phyloP scores from a whole-genome alignment of 2,888 invertebrate genomes.

The Ophion ellenae region DNA sequence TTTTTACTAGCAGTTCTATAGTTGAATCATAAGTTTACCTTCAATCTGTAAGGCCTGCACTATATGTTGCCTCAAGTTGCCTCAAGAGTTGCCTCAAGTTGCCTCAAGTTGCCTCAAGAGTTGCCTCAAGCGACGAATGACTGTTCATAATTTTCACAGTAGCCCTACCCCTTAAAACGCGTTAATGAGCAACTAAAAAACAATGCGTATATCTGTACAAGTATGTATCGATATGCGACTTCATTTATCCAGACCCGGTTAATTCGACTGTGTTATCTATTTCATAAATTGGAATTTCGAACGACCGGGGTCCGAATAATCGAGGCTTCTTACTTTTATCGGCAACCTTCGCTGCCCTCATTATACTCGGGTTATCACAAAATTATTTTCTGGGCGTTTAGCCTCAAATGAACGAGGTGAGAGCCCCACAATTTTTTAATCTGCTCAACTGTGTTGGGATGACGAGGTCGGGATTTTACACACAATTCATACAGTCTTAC shows the following conservation, averaged over 20 bases:
- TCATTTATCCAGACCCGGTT: background rate
- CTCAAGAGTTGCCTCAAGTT: no score
- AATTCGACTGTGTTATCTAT: background rate
- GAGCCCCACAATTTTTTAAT: background rate
- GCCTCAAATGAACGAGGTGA: background rate
- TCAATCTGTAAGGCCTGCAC: no score
- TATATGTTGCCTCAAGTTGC: no score
- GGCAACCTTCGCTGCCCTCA: background rate
- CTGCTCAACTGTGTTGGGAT: background rate
- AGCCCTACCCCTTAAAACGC: background rate
- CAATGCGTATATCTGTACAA: no score
- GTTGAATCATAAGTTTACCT: no score
- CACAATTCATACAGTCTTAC: no score
- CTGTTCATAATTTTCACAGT: no score
- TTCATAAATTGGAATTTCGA: background rate
- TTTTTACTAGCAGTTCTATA: no score
- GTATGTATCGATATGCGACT: background rate
- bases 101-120: no score
- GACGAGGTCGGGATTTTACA: no score
- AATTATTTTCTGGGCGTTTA: background rate
- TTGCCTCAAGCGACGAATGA: no score
- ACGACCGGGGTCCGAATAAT: conserved; percentile 17
- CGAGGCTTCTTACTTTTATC: conserved; percentile 5
- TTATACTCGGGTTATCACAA: background rate
- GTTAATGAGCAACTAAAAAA: no score